A percentile compares a stretch with the other conserved stretches of the same genome.
These are phyloP conservation scores for Dascyllus trimaculatus DNA, from an alignment of 2,113 vertebrate species.

Conservation along the genomic window DNA sequence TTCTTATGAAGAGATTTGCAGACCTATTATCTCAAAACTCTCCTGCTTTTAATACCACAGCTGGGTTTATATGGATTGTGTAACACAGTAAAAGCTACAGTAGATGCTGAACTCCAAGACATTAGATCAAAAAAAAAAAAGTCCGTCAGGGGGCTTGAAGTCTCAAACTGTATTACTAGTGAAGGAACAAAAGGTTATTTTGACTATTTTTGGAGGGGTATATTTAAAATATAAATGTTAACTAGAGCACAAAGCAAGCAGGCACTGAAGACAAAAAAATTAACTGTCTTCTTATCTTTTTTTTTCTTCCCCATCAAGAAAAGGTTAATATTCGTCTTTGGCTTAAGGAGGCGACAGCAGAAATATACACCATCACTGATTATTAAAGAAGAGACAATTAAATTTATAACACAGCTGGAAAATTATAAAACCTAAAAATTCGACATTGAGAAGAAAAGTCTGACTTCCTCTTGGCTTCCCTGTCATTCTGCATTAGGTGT, in stretches of 20 bases:
- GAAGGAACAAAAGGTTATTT: constrained; percentile 57
- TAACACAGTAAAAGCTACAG: constrained; percentile 25
- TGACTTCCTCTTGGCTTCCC: constrained; percentile 38
- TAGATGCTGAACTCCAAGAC: constrained; percentile 24
- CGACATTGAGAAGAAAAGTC: constrained; percentile 23
- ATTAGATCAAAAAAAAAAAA: constrained; percentile 49
- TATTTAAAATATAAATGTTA: constrained; percentile 65
- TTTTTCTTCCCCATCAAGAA: constrained; percentile 38
- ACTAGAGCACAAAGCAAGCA: constrained; percentile 38
- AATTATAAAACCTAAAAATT: constrained; percentile 32
- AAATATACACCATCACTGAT: constrained; percentile 38
- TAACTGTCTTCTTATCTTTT: constrained; percentile 34
- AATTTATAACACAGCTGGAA: constrained; percentile 30
- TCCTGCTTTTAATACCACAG: constrained; percentile 32
- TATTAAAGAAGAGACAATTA: constrained; percentile 50
- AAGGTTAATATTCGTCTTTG: constrained; percentile 65
- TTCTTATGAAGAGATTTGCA: neutral
- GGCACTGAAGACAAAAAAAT: constrained; percentile 4
- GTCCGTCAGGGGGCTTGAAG: constrained; percentile 51
- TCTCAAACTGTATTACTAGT: constrained; percentile 45
- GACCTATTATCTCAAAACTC: neutral
- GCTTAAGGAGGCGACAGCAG: constrained; percentile 41
- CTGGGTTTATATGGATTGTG: constrained; percentile 10
- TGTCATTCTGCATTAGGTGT: constrained; percentile 60
- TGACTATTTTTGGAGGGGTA: constrained; percentile 62